phyloP scores from a whole-genome alignment of 2,797 vertebrate genomes.

The Molossus alvarezi region DNA sequence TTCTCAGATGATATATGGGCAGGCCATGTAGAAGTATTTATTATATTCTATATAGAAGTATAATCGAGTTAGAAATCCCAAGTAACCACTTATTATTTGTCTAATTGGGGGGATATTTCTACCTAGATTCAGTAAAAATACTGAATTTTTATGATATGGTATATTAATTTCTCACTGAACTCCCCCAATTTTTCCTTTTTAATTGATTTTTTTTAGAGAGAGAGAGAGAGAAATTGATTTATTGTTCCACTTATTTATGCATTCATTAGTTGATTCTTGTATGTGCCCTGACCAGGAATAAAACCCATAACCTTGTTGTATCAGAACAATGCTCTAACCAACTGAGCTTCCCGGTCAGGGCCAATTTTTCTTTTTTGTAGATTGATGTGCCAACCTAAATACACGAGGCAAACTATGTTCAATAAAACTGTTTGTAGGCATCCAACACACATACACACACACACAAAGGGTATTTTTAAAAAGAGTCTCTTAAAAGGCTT shows the following conservation, averaged over 20 bases:
- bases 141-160: background rate
- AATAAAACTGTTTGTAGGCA: slow-evolving; percentile 1
- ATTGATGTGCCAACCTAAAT: slow-evolving; percentile 41
- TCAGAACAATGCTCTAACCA: background rate
- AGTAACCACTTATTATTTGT: background rate
- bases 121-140: slow-evolving; percentile 20
- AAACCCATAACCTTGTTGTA: background rate
- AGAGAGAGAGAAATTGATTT: background rate
- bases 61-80: slow-evolving; percentile 30
- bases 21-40: slow-evolving; percentile 10
- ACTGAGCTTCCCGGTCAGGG: background rate
- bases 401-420: background rate
- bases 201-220: background rate
- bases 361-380: background rate
- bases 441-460: background rate
- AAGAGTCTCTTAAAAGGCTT: background rate
- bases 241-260: background rate
- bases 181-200: background rate
- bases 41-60: background rate
- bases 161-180: slow-evolving; percentile 42
- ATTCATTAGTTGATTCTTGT: background rate
- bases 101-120: slow-evolving; percentile 4
- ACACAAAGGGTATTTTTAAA: background rate
- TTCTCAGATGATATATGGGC: background rate
- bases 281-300: background rate